These are phyloP conservation scores for Henricia sp. DNA, from an alignment of 53 echinoderm and acorn worm genomes.

Conservation along the genomic window DNA sequence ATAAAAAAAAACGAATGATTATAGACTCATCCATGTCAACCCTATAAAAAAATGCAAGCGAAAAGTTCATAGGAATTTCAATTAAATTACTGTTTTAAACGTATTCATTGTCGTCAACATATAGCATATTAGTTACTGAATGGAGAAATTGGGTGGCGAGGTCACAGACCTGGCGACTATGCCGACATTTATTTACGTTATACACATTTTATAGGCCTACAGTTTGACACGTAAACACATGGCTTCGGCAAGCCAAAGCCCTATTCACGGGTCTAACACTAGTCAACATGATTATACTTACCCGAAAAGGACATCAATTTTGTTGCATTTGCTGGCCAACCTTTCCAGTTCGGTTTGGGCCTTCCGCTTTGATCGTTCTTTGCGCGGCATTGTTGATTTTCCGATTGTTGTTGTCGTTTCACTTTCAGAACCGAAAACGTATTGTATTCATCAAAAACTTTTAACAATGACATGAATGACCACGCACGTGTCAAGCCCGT, in stretches of 20 bases:
- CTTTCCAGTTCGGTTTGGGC: background rate
- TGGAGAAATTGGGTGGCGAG: too few relatives aligned
- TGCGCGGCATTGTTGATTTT: conserved; percentile 5
- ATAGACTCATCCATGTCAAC: background rate
- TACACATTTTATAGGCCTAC: background rate
- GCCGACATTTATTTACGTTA: background rate
- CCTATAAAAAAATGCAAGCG: background rate
- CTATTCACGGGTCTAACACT: background rate
- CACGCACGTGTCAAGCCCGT: background rate
- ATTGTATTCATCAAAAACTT: conserved; percentile 8
- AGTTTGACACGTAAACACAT: background rate
- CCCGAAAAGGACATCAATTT: background rate
- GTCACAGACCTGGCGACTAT: too few relatives aligned
- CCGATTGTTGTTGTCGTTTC: background rate
- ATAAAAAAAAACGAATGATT: background rate
- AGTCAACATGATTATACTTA: conserved; percentile 4
- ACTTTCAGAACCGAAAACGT: background rate
- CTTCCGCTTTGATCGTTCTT: conserved; percentile 5
- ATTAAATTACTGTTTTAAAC: background rate
- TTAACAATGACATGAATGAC: background rate
- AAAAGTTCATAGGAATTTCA: background rate
- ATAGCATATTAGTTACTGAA: too few relatives aligned
- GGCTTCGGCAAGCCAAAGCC: too few relatives aligned
- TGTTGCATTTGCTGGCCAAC: background rate
- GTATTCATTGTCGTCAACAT: background rate